Conservation (phyloP, 2,113 vertebrate species). For the Progne subis region DNA sequence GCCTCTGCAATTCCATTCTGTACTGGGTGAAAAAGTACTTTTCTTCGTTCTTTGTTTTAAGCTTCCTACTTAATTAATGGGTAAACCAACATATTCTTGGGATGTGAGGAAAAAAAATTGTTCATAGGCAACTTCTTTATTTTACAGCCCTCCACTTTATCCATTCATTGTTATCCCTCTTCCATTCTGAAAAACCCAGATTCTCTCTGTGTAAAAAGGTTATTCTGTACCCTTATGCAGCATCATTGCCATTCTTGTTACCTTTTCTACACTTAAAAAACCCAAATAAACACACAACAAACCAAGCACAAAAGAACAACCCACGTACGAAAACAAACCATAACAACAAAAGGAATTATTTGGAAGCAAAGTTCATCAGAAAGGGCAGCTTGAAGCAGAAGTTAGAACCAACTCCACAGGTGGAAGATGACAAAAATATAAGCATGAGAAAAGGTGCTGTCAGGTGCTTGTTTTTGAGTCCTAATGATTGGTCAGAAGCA, state of each 20-base stretch:
- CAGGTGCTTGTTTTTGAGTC: neutral
- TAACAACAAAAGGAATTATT: neutral
- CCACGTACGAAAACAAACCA: neutral
- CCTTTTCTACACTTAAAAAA: neutral
- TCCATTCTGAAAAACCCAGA: neutral
- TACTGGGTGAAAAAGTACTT: neutral
- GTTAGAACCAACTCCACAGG: neutral
- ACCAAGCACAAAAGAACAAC: neutral
- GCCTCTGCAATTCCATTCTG: neutral
- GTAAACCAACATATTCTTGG: neutral
- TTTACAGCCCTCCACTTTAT: neutral
- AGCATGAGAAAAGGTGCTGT: neutral
- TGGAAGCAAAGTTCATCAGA: neutral
- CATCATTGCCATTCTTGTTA: neutral
- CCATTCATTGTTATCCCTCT: neutral
- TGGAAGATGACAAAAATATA: neutral
- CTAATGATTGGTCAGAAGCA: neutral
- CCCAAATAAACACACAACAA: neutral
- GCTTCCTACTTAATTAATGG: neutral
- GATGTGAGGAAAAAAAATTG: neutral
- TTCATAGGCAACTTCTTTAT: neutral
- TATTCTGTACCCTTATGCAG: neutral
- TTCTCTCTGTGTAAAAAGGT: neutral
- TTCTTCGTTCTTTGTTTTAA: neutral
- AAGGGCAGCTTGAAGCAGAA: neutral